A percentile compares a stretch with the other conserved stretches of the same genome.
phyloP scores from a whole-genome alignment of 2,797 vertebrate species.

The Xiphophorus birchmanni region DNA sequence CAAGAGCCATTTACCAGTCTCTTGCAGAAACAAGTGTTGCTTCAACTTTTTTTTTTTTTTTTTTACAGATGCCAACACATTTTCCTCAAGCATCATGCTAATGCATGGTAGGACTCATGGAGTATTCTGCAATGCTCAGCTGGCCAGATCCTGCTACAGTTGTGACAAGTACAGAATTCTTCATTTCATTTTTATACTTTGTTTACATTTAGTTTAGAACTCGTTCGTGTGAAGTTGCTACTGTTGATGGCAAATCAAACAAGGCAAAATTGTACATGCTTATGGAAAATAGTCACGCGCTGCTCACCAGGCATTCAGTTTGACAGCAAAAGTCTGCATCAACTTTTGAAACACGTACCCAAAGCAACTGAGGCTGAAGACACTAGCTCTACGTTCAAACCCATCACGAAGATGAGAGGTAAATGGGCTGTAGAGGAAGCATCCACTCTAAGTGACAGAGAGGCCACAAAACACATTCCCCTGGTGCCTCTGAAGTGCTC shows the following conservation, averaged over 20 bases:
- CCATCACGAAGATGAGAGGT: slow-evolving; percentile 42
- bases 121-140: background rate
- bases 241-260: background rate
- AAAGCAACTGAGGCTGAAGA: slow-evolving; percentile 29
- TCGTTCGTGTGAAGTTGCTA: background rate
- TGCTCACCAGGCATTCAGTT: background rate
- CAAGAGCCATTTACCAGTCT: background rate
- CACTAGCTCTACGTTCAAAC: slow-evolving; percentile 42
- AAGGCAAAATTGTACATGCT: background rate
- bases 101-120: background rate
- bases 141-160: background rate
- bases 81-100: background rate
- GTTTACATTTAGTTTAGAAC: background rate
- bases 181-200: background rate
- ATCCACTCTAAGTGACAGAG: slow-evolving; percentile 53
- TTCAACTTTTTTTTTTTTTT: background rate
- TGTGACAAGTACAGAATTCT: background rate
- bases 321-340: slow-evolving; percentile 29
- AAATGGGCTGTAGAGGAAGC: slow-evolving; percentile 57
- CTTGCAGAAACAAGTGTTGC: background rate
- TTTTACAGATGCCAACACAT: background rate
- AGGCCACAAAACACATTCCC: slow-evolving; percentile 54
- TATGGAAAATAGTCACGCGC: background rate
- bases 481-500: slow-evolving; percentile 49
- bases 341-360: slow-evolving; percentile 16